Evolutionary conservation across 2,888 invertebrate genomes (phyloP).

Genomic region (Tiliacea citrago): DNA sequence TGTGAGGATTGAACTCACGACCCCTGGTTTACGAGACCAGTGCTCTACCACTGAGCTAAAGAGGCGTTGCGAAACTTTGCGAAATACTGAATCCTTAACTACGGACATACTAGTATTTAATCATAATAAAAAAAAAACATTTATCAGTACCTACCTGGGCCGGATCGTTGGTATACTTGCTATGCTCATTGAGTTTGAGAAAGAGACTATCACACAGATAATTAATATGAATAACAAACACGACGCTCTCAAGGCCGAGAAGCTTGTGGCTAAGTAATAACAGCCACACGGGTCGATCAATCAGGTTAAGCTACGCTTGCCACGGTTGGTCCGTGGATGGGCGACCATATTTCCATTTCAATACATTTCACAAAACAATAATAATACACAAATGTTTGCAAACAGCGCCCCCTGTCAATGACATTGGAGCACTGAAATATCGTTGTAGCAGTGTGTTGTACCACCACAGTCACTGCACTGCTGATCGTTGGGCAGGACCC

Average conservation of each 20-base stretch:
- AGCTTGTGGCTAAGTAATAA: no score
- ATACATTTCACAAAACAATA: no score
- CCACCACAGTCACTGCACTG: no score
- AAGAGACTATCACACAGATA: not conserved
- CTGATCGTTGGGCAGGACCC: no score
- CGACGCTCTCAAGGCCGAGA: not conserved
- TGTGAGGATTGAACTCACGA: conserved; percentile 96
- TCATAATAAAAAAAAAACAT: not conserved
- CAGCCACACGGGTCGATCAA: no score
- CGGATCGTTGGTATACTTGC: not conserved
- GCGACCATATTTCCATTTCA: no score
- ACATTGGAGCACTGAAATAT: no score
- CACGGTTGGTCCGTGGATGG: no score
- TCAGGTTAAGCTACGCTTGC: no score
- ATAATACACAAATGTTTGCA: no score
- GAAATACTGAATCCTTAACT: conserved; percentile 75
- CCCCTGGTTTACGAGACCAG: conserved; percentile 96
- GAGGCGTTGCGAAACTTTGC: conserved; percentile 88
- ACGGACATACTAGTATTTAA: conserved; percentile 14
- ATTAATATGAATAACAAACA: not conserved
- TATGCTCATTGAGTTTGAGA: not conserved
- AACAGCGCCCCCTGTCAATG: no score
- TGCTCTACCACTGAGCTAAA: conserved; percentile 96
- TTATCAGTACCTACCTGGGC: not conserved
- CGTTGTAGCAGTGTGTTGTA: no score